Conservation (phyloP, 53 echinoderm and acorn worm species). For the Zoroaster sp. region DNA sequence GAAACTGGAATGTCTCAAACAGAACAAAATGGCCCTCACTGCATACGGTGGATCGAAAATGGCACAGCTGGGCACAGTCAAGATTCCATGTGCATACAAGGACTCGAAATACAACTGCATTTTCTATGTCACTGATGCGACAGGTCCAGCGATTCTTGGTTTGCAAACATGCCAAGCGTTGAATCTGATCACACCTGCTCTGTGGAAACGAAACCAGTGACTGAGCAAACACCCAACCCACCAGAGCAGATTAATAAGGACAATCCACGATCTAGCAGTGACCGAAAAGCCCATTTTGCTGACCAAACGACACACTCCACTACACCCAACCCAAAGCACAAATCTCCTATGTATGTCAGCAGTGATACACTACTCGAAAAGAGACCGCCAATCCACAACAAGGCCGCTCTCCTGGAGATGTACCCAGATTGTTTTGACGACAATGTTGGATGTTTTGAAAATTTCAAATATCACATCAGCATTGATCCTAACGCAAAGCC, state of each 20-base stretch:
- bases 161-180: conserved; percentile 10
- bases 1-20: too few species aligned
- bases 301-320: background rate
- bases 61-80: too few species aligned
- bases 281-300: background rate
- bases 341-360: background rate
- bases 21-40: too few species aligned
- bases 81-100: too few species aligned
- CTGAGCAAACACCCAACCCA: background rate
- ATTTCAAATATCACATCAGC: conserved; percentile 51
- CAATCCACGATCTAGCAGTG: background rate
- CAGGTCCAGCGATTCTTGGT: too few species aligned
- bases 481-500: conserved; percentile 44
- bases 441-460: conserved; percentile 24
- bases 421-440: conserved; percentile 42
- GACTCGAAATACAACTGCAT: too few species aligned
- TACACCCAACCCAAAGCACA: background rate
- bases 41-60: background rate
- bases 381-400: conserved; percentile 9
- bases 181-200: background rate
- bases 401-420: conserved; percentile 13
- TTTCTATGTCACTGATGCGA: too few species aligned
- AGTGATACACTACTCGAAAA: background rate
- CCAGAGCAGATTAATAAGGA: background rate
- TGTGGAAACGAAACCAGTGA: background rate